phyloP scores from a whole-genome alignment of 2,797 vertebrate species.

The Notamacropus eugenii region DNA sequence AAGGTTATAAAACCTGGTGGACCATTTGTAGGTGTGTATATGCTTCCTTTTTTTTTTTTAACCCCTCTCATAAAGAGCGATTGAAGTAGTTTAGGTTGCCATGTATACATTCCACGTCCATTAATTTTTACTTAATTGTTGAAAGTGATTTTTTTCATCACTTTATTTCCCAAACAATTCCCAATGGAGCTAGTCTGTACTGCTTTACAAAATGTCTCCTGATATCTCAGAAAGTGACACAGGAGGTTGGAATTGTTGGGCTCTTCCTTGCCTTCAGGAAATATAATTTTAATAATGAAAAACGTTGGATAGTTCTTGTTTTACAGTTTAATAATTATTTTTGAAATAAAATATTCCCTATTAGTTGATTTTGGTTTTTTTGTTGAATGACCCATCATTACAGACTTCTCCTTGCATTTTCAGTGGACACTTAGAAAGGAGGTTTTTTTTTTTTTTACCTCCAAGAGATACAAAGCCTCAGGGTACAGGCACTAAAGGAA shows the following conservation, averaged over 20 bases:
- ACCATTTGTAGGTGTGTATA: constrained; percentile 91
- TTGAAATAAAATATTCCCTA: constrained; percentile 36
- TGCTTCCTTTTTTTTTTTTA: constrained; percentile 55
- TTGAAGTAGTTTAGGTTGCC: constrained; percentile 70
- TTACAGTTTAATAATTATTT: constrained; percentile 51
- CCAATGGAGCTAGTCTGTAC: constrained; percentile 11
- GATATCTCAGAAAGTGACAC: constrained; percentile 24
- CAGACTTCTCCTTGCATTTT: constrained; percentile 53
- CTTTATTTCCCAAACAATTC: background rate
- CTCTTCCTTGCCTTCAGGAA: constrained; percentile 45
- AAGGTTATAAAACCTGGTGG: constrained; percentile 94
- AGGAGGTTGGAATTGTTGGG: background rate
- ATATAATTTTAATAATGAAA: constrained; percentile 41
- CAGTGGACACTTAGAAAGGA: constrained; percentile 28
- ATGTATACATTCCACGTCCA: constrained; percentile 65
- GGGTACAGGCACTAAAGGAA: background rate
- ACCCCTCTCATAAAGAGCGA: constrained; percentile 45
- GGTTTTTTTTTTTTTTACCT: background rate
- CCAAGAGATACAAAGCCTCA: constrained; percentile 15
- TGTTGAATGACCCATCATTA: background rate
- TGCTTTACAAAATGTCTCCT: constrained; percentile 42
- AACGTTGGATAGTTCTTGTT: constrained; percentile 43
- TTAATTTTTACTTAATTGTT: constrained; percentile 48
- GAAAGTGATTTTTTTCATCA: background rate
- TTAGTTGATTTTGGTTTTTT: background rate